Conservation (phyloP, 2,797 vertebrate species). For the Myotis daubentonii region DNA sequence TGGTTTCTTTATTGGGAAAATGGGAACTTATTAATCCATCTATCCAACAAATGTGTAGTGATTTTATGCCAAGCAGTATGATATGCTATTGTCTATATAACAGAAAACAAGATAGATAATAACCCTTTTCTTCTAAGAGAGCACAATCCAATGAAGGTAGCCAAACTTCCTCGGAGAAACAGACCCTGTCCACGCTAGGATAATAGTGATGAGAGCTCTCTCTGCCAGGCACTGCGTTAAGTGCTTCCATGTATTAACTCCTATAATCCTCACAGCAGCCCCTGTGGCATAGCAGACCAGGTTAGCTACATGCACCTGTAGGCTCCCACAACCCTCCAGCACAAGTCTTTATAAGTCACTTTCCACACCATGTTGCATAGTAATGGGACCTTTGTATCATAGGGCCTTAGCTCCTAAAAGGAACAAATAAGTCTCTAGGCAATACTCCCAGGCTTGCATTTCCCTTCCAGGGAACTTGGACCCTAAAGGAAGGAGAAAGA, state of each 20-base stretch:
- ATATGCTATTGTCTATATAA: not conserved
- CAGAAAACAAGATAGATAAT: constrained; percentile 3
- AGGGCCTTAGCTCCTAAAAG: not conserved
- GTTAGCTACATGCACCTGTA: not conserved
- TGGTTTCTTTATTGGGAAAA: constrained; percentile 22
- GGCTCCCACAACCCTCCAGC: not conserved
- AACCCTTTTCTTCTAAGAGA: constrained; percentile 28
- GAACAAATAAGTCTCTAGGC: not conserved
- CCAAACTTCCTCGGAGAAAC: not conserved
- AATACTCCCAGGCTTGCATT: not conserved
- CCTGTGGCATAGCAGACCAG: not conserved
- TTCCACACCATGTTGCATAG: not conserved
- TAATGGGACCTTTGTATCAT: not conserved
- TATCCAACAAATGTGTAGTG: constrained; percentile 20
- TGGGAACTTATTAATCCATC: constrained; percentile 19
- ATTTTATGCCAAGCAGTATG: not conserved
- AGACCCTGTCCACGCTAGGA: not conserved
- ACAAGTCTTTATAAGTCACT: not conserved
- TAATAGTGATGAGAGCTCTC: not conserved
- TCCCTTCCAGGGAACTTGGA: not conserved
- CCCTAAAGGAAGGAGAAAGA: not conserved
- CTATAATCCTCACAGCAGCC: not conserved
- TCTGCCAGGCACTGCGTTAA: not conserved
- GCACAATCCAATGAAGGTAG: not conserved
- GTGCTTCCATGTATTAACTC: not conserved